Evolutionary conservation across 2,113 vertebrate species (phyloP), one percentile per base, ranked within the genome.

Genomic region (Hemiprocne comata): DNA sequence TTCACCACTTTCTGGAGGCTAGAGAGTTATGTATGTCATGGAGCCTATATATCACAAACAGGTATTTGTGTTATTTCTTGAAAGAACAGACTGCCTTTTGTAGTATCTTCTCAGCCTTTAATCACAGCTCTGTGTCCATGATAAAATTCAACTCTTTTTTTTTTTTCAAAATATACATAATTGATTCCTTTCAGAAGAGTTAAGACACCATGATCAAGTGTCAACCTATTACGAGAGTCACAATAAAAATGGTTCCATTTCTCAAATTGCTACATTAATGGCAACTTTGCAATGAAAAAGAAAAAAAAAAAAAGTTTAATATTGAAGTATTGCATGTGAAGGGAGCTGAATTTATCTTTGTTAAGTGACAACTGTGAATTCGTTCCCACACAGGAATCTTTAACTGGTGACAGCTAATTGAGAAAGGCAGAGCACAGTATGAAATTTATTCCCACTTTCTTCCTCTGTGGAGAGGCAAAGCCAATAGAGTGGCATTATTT

Each of bases 331-430:
- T 81, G 44, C 44, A 42, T 75, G 36, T 93, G 66, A 81, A 94
- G 65, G 54, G 65, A 93, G 71, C 29, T 57, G 57, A 90, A 94
- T 95, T 93, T 80, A 78, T 92, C 83, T 89, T 80, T 92, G 64
- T 79, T 91, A 95, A 93, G 54, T 87, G 88, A 88, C 76, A 89
- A 78, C 69, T 87, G 77, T 89, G 90, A 92, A 87, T 95, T 93
- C 53, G 3, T 93, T 93, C 54, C 86, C 73, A 93, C 85, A 90
- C 48, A 96, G 76, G 80, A 94, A 92, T 93, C 64, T 89, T 95
- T 93, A 95, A 93, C 90, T 57, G 53, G 70, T 94, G 88, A 94
- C 92, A 95, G 73, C 58, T 95, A 95, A 94, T 78, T 78, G 92
- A 87, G 83, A 87, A 92, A 85, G 70, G 88, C 76, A 81, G 93